Base-by-base conservation (phyloP, 2,797 vertebrate species). In the Perdix hodgsoniae region DNA sequence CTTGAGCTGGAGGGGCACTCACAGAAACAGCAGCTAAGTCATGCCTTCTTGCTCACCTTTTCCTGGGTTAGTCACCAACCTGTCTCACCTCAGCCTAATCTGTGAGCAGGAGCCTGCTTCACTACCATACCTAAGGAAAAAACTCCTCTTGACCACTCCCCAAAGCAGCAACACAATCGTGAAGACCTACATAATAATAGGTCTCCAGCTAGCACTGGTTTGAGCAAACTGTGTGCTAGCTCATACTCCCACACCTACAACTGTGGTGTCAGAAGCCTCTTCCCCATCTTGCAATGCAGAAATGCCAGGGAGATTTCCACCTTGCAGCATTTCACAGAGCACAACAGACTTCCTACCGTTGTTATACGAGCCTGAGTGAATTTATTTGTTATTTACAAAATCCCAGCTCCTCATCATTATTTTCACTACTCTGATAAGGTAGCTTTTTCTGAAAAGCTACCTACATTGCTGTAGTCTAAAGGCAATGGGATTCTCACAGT, bases 341-440 rank as follows among this genome's bases (percentile, higher is more conserved):
- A 49, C n/a, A 21, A 59, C 3, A 3, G 42, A 37, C n/a, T n/a
- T 10, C 52, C 23, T 49, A 10, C 24, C 26, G 14, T n/a, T 59
- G 52, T 56, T 5, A 37, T n/a, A 21, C 7, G 3, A 19, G 24
- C 39, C 39, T 0, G 24, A 66, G 9, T 1, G 1, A 29, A 17
- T 60, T 35, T 11, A 27, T 73, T 60, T 54, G 33, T 70, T 45
- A 7, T 6, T 59, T 16, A 59, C 33, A 29, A 60, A 71, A 42
- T 27, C 39, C 57, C 50, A 1, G 1, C 21, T 47, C 45, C 14
- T 12, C 33, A 4, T 15, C 24, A 47, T 39, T 23, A 6, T 39
- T 69, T 23, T 40, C 0, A 0, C 45, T 19, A 2, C 27, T 8
- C 37, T 44, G 75, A 11, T 29, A 21, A 0, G 3, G 57, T 2